phyloP scores from a whole-genome alignment of 1,140 invertebrate species.

The Aphis craccivora region DNA sequence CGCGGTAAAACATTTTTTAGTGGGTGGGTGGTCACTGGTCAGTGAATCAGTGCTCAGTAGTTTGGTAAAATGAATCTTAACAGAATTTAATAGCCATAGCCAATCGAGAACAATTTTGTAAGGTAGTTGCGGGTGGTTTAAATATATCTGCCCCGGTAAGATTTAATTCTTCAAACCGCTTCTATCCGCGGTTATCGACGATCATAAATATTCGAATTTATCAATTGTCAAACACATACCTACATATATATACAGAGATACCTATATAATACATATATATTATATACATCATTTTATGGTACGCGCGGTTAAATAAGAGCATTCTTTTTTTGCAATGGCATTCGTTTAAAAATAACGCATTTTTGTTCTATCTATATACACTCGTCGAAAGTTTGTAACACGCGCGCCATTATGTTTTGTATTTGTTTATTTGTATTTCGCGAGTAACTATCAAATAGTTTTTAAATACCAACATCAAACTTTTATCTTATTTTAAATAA shows the following conservation, averaged over 20 bases:
- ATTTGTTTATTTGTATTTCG: background rate
- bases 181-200: background rate
- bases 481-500: background rate
- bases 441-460: background rate
- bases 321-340: background rate
- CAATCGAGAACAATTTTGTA: too few species aligned
- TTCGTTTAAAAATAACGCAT: slow-evolving; percentile 13
- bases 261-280: background rate
- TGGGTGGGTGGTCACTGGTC: too few species aligned
- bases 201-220: background rate
- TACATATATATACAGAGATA: background rate
- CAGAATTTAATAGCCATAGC: too few species aligned
- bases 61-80: too few species aligned
- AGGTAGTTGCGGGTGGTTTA: too few species aligned
- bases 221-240: background rate
- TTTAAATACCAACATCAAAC: background rate
- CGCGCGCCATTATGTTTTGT: background rate
- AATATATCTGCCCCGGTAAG: too few species aligned
- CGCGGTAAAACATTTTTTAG: too few species aligned
- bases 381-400: background rate
- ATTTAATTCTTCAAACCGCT: too few species aligned
- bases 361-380: slow-evolving; percentile 1
- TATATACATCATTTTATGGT: background rate
- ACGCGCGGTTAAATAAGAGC: background rate
- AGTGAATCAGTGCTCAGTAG: too few species aligned